Evolutionary conservation across 2,888 invertebrate genomes (phyloP).

Genomic region (Standfussiana lucernea): DNA sequence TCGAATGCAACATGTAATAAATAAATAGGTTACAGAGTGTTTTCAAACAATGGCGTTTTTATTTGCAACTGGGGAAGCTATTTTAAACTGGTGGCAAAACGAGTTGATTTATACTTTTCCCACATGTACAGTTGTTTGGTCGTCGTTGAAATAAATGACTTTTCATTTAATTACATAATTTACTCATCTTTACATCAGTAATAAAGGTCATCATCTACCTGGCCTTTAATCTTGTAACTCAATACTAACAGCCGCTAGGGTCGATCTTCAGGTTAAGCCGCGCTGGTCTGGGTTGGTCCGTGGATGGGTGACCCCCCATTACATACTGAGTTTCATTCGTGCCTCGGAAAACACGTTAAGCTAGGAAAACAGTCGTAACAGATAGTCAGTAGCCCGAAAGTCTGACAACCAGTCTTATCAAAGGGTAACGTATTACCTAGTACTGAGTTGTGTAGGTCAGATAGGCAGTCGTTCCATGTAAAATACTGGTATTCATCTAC

Average conservation of each 20-base stretch:
- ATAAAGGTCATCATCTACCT: neutral
- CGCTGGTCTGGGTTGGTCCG: neutral
- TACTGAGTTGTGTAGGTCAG: neutral
- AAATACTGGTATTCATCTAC: too few species aligned
- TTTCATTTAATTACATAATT: neutral
- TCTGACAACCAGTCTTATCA: neutral
- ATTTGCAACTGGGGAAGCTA: neutral
- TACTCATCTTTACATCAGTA: neutral
- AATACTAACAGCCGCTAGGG: neutral
- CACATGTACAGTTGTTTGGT: neutral
- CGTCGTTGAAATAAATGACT: neutral
- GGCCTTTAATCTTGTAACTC: too few species aligned
- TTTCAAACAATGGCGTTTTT: slow-evolving; percentile 1
- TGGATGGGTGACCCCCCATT: neutral
- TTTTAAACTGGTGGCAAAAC: neutral
- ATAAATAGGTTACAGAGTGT: neutral
- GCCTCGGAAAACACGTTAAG: too few species aligned
- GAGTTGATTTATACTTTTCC: neutral
- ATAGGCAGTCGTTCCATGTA: too few species aligned
- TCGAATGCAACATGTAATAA: slow-evolving; percentile 17
- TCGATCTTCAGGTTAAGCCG: neutral
- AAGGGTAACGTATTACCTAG: neutral
- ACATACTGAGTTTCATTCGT: neutral
- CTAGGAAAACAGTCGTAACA: too few species aligned
- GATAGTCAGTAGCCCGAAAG: too few species aligned